Percentiles rank a stretch among this genome's conserved stretches.
phyloP scores from a whole-genome alignment of 2,113 vertebrate species.

The Colistium nudipinnis region DNA sequence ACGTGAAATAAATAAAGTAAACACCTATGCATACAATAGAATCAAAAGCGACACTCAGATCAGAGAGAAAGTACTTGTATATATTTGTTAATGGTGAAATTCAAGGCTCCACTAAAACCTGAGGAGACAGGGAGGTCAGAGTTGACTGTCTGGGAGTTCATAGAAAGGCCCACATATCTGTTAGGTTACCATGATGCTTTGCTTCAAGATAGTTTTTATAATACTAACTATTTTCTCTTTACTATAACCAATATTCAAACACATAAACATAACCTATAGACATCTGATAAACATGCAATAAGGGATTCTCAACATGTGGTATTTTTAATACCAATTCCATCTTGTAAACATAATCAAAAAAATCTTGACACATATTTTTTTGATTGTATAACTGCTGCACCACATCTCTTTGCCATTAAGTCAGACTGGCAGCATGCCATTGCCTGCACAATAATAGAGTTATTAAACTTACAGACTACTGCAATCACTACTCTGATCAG shows the following conservation, averaged over 20 bases:
- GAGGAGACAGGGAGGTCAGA: conserved; percentile 14
- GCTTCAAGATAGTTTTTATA: neutral
- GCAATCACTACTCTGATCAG: neutral
- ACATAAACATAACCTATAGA: neutral
- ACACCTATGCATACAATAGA: neutral
- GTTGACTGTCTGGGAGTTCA: conserved; percentile 1
- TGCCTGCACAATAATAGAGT: neutral
- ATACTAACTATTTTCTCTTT: neutral
- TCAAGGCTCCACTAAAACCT: neutral
- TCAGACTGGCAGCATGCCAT: neutral
- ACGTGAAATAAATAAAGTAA: neutral
- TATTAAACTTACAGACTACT: neutral
- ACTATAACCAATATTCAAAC: neutral
- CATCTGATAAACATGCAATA: neutral
- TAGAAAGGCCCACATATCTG: neutral
- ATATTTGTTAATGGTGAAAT: neutral
- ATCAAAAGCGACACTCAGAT: neutral
- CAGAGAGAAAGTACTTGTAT: neutral
- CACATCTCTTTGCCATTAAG: no score
- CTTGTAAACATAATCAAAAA: no score
- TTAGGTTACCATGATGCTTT: neutral
- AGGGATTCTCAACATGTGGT: neutral
- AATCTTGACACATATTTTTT: neutral
- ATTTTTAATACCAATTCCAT: no score
- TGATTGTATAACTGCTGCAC: neutral